phyloP scores from a whole-genome alignment of 2,888 invertebrate genomes.

The Drosophila tripunctata region DNA sequence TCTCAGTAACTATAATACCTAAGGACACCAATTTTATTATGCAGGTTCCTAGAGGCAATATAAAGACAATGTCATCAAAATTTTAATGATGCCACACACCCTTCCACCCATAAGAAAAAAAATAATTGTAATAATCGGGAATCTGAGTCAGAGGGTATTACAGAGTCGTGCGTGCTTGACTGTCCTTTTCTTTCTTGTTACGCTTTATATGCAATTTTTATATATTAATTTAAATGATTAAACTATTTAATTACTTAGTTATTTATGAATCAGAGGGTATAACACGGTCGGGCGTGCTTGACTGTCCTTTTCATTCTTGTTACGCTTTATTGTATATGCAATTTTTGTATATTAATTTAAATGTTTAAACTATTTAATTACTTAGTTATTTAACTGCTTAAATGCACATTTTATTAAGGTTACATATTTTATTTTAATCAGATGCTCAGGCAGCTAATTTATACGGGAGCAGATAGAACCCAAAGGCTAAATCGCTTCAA shows the following conservation, averaged over 20 bases:
- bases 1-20: no score
- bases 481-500: conserved; percentile 6
- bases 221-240: background rate
- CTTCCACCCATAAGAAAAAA: no score
- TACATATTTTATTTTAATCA: background rate
- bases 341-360: background rate
- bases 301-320: no score
- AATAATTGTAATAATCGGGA: no score
- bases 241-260: background rate
- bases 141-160: no score
- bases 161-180: no score
- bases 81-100: no score
- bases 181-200: no score
- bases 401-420: background rate
- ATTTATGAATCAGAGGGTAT: background rate
- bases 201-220: background rate
- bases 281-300: no score
- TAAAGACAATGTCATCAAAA: no score
- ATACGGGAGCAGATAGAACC: background rate
- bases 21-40: no score
- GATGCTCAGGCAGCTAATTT: background rate
- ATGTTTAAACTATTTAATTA: background rate
- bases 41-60: no score
- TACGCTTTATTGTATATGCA: background rate
- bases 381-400: background rate